Conservation (phyloP, 35 echinoderm and acorn worm genomes). For the Eucidaris tribuloides region DNA sequence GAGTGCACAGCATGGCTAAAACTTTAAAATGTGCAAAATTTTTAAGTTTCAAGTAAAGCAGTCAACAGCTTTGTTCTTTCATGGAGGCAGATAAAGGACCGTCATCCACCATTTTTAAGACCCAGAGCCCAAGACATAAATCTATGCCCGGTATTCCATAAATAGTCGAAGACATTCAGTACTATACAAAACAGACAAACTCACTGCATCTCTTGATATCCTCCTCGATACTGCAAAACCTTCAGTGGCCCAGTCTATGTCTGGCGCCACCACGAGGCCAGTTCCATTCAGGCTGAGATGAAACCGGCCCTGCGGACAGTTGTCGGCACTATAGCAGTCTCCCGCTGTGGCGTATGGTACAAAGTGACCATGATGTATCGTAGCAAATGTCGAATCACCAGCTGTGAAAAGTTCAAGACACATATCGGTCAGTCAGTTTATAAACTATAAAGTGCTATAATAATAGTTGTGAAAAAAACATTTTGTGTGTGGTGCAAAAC, state of each 20-base stretch:
- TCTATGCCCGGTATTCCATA: background rate
- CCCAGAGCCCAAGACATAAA: background rate
- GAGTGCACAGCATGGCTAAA: too few relatives aligned
- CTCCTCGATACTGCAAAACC: slow-evolving; percentile 66
- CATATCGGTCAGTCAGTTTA: too few relatives aligned
- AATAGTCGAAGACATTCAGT: background rate
- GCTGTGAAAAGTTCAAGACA: slow-evolving; percentile 53
- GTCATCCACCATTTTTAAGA: background rate
- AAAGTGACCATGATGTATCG: slow-evolving; percentile 58
- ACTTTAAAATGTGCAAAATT: too few relatives aligned
- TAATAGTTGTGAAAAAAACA: too few relatives aligned
- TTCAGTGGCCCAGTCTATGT: slow-evolving; percentile 70
- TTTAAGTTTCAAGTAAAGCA: too few relatives aligned
- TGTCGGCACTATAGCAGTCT: slow-evolving; percentile 81
- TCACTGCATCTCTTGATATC: slow-evolving; percentile 66
- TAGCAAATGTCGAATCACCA: slow-evolving; percentile 75
- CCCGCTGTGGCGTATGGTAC: slow-evolving; percentile 88
- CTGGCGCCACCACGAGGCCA: slow-evolving; percentile 69
- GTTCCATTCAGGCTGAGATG: slow-evolving; percentile 78
- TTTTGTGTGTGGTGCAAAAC: too few relatives aligned
- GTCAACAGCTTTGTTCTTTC: background rate
- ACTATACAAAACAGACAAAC: background rate
- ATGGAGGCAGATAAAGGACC: background rate
- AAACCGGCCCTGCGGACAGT: slow-evolving; percentile 91
- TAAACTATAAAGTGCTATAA: too few relatives aligned